Evolutionary conservation across 2,888 invertebrate genomes (phyloP).

Genomic region (Penaeus monodon): DNA sequence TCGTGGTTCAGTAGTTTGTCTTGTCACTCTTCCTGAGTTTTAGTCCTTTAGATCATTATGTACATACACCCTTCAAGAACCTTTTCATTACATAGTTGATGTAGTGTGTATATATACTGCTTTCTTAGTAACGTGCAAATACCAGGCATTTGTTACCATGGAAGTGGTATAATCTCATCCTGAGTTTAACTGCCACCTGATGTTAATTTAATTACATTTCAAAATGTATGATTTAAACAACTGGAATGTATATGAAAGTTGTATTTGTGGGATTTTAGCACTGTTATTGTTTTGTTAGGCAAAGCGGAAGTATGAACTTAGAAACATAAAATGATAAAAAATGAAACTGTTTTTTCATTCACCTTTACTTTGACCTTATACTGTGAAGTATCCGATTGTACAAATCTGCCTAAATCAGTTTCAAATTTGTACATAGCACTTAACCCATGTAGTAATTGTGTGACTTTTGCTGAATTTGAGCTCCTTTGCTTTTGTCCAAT

Average conservation of each 20-base stretch:
- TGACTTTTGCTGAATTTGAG: too few species aligned
- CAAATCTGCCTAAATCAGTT: too few species aligned
- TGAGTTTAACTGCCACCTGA: constrained; percentile 52
- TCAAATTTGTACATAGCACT: too few species aligned
- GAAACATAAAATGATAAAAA: too few species aligned
- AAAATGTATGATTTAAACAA: neutral
- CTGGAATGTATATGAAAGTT: neutral
- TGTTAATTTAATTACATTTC: constrained; percentile 13
- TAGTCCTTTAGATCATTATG: neutral
- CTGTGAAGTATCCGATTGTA: too few species aligned
- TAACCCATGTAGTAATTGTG: too few species aligned
- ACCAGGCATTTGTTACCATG: neutral
- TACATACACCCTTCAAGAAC: neutral
- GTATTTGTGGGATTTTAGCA: neutral
- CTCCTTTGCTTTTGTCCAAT: too few species aligned
- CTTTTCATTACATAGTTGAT: neutral
- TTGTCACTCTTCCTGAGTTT: too few species aligned
- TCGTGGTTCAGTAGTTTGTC: too few species aligned
- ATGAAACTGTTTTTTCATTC: too few species aligned
- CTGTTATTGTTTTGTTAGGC: constrained; percentile 9
- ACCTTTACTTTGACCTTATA: too few species aligned
- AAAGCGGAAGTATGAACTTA: too few species aligned
- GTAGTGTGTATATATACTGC: neutral
- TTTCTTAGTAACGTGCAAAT: constrained; percentile 8
- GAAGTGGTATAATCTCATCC: neutral